Percentiles rank a stretch among this genome's conserved stretches.
These are phyloP conservation scores for Bovichtus diacanthus DNA, from an alignment of 2,797 vertebrate species.

Conservation along the genomic window DNA sequence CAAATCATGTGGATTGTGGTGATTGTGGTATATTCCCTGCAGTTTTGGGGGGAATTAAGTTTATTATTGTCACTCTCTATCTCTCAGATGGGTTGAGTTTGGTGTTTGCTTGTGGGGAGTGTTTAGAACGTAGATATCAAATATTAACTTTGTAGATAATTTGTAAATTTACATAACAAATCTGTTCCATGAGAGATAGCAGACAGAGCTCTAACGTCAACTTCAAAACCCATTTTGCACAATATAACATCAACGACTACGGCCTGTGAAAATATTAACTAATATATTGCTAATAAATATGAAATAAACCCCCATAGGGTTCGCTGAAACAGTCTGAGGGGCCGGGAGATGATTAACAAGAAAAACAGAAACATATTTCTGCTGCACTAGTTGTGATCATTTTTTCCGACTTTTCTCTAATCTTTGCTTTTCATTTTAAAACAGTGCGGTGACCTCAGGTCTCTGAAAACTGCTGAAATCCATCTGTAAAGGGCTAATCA, in stretches of 20 bases:
- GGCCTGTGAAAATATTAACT: background rate
- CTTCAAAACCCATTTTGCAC: background rate
- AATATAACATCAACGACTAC: background rate
- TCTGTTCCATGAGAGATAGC: background rate
- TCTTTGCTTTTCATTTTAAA: background rate
- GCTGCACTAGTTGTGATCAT: background rate
- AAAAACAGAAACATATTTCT: background rate
- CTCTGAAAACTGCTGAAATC: too few species aligned
- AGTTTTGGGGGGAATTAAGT: conserved; percentile 8
- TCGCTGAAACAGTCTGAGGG: background rate
- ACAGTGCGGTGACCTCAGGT: background rate
- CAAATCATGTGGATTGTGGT: background rate
- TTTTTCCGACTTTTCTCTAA: background rate
- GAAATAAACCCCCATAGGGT: background rate
- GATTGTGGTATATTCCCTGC: background rate
- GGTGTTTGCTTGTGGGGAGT: background rate
- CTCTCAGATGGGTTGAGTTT: background rate
- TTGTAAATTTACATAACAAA: conserved; percentile 10
- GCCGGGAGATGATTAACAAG: background rate
- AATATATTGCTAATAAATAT: background rate
- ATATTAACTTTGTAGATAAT: background rate
- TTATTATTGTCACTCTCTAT: background rate
- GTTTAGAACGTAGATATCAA: background rate
- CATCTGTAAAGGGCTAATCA: background rate
- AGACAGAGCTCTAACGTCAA: background rate